These are phyloP conservation scores for Drosophila ambigua DNA, from an alignment of 1,140 invertebrate genomes.

Conservation along the genomic window DNA sequence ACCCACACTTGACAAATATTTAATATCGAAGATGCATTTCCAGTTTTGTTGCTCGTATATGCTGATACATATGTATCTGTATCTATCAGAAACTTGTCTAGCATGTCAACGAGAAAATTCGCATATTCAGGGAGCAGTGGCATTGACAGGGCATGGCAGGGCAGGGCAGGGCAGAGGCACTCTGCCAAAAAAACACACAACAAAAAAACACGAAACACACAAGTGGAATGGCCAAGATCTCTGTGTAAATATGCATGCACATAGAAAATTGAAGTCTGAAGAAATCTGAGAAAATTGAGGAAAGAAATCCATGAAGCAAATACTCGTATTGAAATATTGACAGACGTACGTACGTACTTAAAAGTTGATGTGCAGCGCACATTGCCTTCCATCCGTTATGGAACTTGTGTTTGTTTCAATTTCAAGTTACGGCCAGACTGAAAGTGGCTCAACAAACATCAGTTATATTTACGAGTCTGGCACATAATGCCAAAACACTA, in stretches of 20 bases:
- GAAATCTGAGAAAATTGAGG: slow-evolving; percentile 52
- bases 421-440: slow-evolving; percentile 6
- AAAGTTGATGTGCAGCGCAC: background rate
- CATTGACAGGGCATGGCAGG: no score
- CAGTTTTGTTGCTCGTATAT: slow-evolving; percentile 1
- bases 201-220: background rate
- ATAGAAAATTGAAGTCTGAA: slow-evolving; percentile 31
- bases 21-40: slow-evolving; percentile 46
- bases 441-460: slow-evolving; percentile 23
- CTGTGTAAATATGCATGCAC: slow-evolving; percentile 12
- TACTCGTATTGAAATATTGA: slow-evolving; percentile 42
- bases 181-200: slow-evolving; percentile 32
- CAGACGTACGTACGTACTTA: slow-evolving; percentile 7
- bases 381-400: background rate
- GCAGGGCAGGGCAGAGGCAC: slow-evolving; percentile 11
- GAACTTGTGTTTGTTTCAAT: slow-evolving; percentile 28
- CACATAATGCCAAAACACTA: slow-evolving; percentile 43
- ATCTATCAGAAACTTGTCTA: slow-evolving; percentile 51
- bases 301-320: slow-evolving; percentile 53
- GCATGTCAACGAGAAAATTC: slow-evolving; percentile 40
- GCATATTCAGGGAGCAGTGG: slow-evolving; percentile 16
- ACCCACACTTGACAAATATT: slow-evolving; percentile 38
- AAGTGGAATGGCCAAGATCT: slow-evolving; percentile 21
- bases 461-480: slow-evolving; percentile 50
- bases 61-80: slow-evolving; percentile 13